Evolutionary conservation across 2,888 invertebrate species (phyloP), one percentile per base, ranked within the genome.

Genomic region (Polymixis flavicincta): DNA sequence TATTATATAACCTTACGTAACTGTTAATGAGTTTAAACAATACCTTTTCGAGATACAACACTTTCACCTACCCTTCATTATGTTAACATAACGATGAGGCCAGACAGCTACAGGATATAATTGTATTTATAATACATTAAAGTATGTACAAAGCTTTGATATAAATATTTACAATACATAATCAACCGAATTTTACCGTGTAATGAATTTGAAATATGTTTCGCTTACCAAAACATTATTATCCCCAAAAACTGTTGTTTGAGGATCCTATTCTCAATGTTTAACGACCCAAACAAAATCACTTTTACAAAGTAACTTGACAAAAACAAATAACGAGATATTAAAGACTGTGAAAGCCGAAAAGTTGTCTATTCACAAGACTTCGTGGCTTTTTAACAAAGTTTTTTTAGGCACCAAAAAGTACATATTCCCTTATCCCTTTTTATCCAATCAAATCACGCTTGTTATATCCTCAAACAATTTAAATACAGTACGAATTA

Each of bases 201-300:
- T 52, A 69, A 70, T 60, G 14, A 32, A 70, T 70, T 82, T 68
- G 42, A n/a, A 76, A 54, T 76, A 82, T 37, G 50, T 50, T 70
- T 65, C 22, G 55, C 19, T 68, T 60, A n/a, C 17, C 42, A 60
- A 68, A 76, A 61, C 48, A 54, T 66, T 71, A n/a, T n/a, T n/a
- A n/a, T 63, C 17, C 17, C 14, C 25, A 32, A 60, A 69, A 81
- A 80, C 69, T 76, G 74, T 74, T 76, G 72, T 84, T 73, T 63
- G 61, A 80, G 52, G 67, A 60, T 61, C 42, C 64, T 72, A 72
- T 65, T 83, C 63, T 73, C n/a, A 76, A 75, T 76, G 75, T 78
- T 81, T 68, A 87, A 88, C 74, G 74, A 78, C 66, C 76, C 64
- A 75, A 85, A 79, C 77, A 75, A 82, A 87, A 80, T 84, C 78